Base-by-base conservation (phyloP, 2,888 invertebrate species). In the Sphinx pinastri region DNA sequence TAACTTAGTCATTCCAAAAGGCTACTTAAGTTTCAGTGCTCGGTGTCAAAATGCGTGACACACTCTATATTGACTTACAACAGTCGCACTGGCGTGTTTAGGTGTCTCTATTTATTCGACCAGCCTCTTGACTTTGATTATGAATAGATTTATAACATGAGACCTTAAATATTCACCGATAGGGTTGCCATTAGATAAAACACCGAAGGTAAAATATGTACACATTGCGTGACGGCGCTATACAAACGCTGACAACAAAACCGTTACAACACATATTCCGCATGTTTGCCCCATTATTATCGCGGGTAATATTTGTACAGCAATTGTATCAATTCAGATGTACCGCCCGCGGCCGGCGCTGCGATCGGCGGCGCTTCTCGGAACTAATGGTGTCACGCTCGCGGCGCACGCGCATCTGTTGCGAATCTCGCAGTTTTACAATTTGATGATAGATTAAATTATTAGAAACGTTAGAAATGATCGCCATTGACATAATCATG, bases 371-470 rank as follows among this genome's bases (percentile, higher is more conserved):
- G 88, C 84, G 74, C 74, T 73, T 76, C 76, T 76, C 76, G 80
- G 84, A 83, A 84, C 85, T 87, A 88, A 88, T 86, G 81, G 76
- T 81, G 85, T 86, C 87, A 88, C 85, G 87, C 81, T 73, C 68
- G 70, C 75, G 74, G 76, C 76, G 75, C 73, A 73, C 71, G 74
- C 77, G 77, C 79, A 74, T 75, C 71, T 76, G 75, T 75, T 57
- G 74, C 75, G 60, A 63, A 63, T 31, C 31, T 58, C 74, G 75
- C 72, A 72, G 54, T 72, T 69, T 73, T 75, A 72, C 72, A 55
- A 19, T 55, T 19, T 74, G 70, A 75, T 60, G 47, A 16, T 55
- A 55, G 8, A 55, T 55, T 19, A 19, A 55, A 55, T 55, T 55
- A 55, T 55, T 55, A 55, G 10, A 55, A 55, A 55, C 19, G 55